These are phyloP conservation scores for Drosophila willistoni DNA, from an alignment of 1,140 invertebrate genomes.

Conservation along the genomic window DNA sequence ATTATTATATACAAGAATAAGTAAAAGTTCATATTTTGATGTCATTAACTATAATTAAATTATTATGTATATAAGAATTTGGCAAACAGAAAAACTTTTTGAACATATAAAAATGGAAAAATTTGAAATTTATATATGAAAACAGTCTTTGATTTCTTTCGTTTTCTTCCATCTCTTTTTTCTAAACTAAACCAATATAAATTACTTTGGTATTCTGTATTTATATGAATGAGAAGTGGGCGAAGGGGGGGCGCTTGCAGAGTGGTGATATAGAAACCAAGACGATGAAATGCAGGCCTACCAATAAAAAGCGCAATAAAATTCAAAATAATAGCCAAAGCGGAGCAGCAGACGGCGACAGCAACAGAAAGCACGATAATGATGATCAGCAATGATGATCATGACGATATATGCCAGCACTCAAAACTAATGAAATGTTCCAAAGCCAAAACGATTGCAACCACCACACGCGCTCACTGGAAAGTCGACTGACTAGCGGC, in stretches of 20 bases:
- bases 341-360: conserved; percentile 52
- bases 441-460: conserved; percentile 77
- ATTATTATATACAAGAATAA: conserved; percentile 43
- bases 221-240: conserved; percentile 56
- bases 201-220: conserved; percentile 70
- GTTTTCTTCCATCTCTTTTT: conserved; percentile 34
- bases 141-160: background rate
- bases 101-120: conserved; percentile 73
- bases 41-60: conserved; percentile 46
- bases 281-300: conserved; percentile 61
- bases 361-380: background rate
- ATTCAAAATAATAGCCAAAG: conserved; percentile 79
- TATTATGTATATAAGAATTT: conserved; percentile 62
- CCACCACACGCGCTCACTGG: conserved; percentile 59
- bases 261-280: background rate
- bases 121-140: conserved; percentile 55
- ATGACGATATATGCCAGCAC: conserved; percentile 77
- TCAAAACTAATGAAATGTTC: conserved; percentile 81
- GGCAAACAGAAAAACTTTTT: conserved; percentile 68
- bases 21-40: conserved; percentile 70
- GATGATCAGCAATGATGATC: conserved; percentile 20
- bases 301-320: conserved; percentile 79
- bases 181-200: conserved; percentile 62
- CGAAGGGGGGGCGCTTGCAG: background rate
- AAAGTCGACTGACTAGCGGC: conserved; percentile 57